These are phyloP conservation scores for Dynastes hyllus DNA, from an alignment of 2,888 invertebrate genomes.

Conservation along the genomic window DNA sequence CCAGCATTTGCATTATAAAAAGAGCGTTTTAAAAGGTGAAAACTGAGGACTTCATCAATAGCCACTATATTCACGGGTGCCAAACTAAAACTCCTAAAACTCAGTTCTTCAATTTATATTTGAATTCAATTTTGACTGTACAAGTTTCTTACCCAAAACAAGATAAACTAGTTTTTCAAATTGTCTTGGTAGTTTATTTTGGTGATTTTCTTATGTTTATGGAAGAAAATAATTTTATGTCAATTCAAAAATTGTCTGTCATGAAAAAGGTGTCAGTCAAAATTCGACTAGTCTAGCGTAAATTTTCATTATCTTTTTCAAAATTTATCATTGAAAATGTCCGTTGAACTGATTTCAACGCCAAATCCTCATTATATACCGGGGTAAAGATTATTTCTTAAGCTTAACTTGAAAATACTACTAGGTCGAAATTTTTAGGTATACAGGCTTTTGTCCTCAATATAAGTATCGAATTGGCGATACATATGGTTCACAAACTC, in stretches of 20 bases:
- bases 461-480: slow-evolving; percentile 83
- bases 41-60: no score
- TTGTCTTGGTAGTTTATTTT: no score
- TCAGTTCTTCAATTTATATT: no score
- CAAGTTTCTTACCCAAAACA: no score
- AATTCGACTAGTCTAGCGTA: slow-evolving; percentile 6
- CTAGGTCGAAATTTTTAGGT: slow-evolving; percentile 71
- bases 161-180: no score
- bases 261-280: slow-evolving; percentile 36
- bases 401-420: neutral
- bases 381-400: slow-evolving; percentile 75
- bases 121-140: no score
- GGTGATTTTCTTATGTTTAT: neutral
- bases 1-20: no score
- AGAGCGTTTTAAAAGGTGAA: no score
- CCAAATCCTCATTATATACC: slow-evolving; percentile 84
- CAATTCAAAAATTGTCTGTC: neutral
- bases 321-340: slow-evolving; percentile 56
- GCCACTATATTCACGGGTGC: no score
- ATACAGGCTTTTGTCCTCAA: slow-evolving; percentile 85
- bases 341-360: slow-evolving; percentile 74
- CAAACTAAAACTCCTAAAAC: no score
- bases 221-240: neutral
- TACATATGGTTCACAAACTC: slow-evolving; percentile 83
- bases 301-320: slow-evolving; percentile 30